Evolutionary conservation across 2,797 vertebrate genomes (phyloP), one percentile per base, ranked within the genome.

Genomic region (Cheirogaleus major): DNA sequence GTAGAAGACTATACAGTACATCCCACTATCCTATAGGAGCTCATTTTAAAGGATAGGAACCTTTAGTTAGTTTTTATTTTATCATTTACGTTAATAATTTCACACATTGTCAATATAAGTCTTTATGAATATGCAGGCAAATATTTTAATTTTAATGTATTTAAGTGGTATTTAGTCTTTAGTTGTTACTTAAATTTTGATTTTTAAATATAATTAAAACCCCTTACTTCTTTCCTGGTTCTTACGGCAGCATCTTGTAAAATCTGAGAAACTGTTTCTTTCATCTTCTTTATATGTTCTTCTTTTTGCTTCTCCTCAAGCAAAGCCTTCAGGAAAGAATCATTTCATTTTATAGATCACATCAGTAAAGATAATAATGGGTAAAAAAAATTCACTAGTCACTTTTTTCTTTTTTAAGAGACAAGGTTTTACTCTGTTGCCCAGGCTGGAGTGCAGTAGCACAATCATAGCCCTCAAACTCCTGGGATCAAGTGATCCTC

Each of bases 271-370:
- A 99, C 97, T 67, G 98, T 98, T 41, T 99, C 99, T 97, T 99
- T 99, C 98, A 99, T 99, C 96, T 99, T 99, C 98, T 99, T 98
- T 23, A 99, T 97, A 89, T 99, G 99, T 38, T 99, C 99, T 91
- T 98, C 98, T 97, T 99, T 99, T 97, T 99, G 99, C 95, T 99
- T 99, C 96, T 99, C 99, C 97, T 98, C 98, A 95, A 99, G 96
- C 82, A 99, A 97, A 76, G 98, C 99, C 99, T 99, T 96, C 13
- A 95, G 91, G 93, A 97, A 97, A 95, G 0, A 96, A 97, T 6
- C 91, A 95, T 52, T 73, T 89, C 15, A 91, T 84, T 63, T 96
- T 93, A 84, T 10, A 96, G 20, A 35, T 72, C 27, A 76, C 32
- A 75, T 86, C 79, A 63, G 69, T n/a, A 72, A 72, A 92, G 78